phyloP scores from a whole-genome alignment of 2,888 invertebrate genomes.

The Acrobasis repandana region DNA sequence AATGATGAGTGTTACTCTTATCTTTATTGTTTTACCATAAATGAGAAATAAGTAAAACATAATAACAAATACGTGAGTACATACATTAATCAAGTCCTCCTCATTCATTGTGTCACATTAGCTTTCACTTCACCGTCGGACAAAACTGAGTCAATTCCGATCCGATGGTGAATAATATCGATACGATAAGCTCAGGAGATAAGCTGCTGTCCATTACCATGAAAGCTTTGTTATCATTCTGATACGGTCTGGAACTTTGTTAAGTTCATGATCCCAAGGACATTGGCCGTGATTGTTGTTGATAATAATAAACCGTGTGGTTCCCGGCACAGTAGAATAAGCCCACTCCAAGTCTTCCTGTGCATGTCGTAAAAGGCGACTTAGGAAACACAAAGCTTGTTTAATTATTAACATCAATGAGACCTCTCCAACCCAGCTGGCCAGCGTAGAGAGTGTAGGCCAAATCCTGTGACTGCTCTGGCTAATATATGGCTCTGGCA shows the following conservation, averaged over 20 bases:
- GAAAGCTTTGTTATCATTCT: slow-evolving; percentile 73
- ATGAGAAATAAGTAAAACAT: not conserved
- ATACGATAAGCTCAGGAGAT: slow-evolving; percentile 50
- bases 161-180: slow-evolving; percentile 10
- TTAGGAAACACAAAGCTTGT: too few species aligned
- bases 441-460: too few species aligned
- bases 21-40: too few species aligned
- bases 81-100: slow-evolving; percentile 30
- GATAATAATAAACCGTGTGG: too few species aligned
- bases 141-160: slow-evolving; percentile 8
- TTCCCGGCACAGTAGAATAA: too few species aligned
- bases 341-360: too few species aligned
- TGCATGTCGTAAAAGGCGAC: too few species aligned
- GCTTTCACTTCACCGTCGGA: not conserved
- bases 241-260: slow-evolving; percentile 17
- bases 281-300: slow-evolving; percentile 19
- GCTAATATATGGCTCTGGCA: too few species aligned
- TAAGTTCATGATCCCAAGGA: slow-evolving; percentile 18
- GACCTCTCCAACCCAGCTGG: too few species aligned
- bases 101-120: slow-evolving; percentile 28
- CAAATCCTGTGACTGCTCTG: too few species aligned
- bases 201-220: slow-evolving; percentile 70
- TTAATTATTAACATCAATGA: too few species aligned
- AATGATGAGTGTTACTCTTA: too few species aligned
- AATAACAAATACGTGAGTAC: slow-evolving; percentile 13